phyloP scores from a whole-genome alignment of 2,113 vertebrate species.

The Solea solea region DNA sequence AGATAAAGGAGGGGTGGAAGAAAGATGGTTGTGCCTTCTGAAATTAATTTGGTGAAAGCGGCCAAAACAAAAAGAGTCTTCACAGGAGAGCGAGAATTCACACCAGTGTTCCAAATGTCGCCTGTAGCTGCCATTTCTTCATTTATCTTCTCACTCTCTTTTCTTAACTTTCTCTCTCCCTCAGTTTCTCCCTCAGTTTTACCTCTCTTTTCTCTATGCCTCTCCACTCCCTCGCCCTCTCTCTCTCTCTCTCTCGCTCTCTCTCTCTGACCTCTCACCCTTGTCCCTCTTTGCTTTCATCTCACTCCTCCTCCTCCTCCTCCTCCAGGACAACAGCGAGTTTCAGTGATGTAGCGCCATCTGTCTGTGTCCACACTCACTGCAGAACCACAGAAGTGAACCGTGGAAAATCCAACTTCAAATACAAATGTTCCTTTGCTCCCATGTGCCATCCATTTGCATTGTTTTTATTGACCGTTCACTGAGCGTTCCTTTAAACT shows the following conservation, averaged over 20 bases:
- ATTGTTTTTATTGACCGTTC: too few relatives aligned
- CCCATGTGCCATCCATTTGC: too few relatives aligned
- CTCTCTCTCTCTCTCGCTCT: neutral
- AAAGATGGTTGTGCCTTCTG: neutral
- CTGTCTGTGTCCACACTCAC: constrained; percentile 62
- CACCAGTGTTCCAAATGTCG: constrained; percentile 23
- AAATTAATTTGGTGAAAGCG: constrained; percentile 17
- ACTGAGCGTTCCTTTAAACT: too few relatives aligned
- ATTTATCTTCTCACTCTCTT: constrained; percentile 24
- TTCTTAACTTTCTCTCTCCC: constrained; percentile 1
- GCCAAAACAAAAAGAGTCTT: constrained; percentile 9
- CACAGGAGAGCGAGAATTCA: neutral
- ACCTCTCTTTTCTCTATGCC: constrained; percentile 2
- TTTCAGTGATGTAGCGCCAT: constrained; percentile 67
- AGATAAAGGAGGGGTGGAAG: constrained; percentile 1
- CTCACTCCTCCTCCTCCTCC: neutral
- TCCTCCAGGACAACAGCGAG: constrained; percentile 39
- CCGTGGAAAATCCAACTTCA: neutral
- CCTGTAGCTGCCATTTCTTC: constrained; percentile 21
- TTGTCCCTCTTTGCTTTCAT: neutral
- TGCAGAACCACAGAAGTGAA: constrained; percentile 25
- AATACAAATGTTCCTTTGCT: too few relatives aligned
- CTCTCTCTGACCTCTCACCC: constrained; percentile 7
- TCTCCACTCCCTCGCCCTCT: neutral
- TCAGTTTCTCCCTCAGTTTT: neutral